A percentile compares a stretch with the other conserved stretches of the same genome.
Evolutionary conservation across 2,113 vertebrate genomes (phyloP).

Genomic region (Alces alces): DNA sequence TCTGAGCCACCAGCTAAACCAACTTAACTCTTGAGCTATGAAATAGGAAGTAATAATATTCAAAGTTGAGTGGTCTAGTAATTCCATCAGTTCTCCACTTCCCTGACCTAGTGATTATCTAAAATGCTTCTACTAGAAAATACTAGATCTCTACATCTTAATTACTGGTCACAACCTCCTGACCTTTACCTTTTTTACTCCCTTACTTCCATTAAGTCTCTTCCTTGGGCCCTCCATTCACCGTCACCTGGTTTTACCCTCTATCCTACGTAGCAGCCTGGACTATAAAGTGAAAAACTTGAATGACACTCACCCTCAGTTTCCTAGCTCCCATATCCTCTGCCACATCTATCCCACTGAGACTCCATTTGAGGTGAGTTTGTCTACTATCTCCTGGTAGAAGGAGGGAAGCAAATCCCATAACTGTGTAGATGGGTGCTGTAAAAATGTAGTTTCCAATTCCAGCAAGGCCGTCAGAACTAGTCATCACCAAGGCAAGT

Average conservation of each 20-base stretch:
- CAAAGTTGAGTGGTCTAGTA: not conserved
- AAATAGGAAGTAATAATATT: not conserved
- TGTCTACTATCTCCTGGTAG: not conserved
- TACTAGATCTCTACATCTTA: not conserved
- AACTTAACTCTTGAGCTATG: not conserved
- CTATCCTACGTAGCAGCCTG: not conserved
- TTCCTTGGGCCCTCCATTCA: not conserved
- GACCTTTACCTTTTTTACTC: not conserved
- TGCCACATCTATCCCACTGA: not conserved
- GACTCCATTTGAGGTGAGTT: not conserved
- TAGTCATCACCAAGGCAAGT: not conserved
- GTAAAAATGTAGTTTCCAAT: not conserved
- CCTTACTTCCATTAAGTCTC: not conserved
- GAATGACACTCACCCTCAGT: not conserved
- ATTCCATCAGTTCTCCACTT: not conserved
- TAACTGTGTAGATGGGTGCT: not conserved
- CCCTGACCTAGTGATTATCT: not conserved
- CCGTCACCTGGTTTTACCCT: not conserved
- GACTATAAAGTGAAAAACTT: not conserved
- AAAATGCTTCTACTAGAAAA: slow-evolving; percentile 2
- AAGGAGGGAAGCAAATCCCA: not conserved
- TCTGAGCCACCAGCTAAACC: not conserved
- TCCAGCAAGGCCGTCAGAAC: not conserved
- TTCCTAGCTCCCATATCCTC: not conserved
- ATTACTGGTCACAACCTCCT: not conserved